phyloP scores from a whole-genome alignment of 2,797 vertebrate genomes.

The Valencia hispanica region DNA sequence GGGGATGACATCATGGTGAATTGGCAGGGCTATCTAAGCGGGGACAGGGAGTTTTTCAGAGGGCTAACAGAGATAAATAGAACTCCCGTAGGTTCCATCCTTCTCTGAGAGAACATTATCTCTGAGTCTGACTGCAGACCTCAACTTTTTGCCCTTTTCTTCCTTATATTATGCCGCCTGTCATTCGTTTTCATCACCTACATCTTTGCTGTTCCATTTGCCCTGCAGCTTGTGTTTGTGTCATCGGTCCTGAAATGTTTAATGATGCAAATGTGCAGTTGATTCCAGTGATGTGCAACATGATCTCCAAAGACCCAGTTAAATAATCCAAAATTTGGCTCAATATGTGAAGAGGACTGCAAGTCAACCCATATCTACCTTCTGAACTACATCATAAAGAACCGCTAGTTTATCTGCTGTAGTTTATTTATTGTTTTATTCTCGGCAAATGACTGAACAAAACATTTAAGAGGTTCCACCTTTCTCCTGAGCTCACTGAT shows the following conservation, averaged over 20 bases:
- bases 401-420: neutral
- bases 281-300: slow-evolving; percentile 33
- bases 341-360: neutral
- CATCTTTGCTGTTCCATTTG: slow-evolving; percentile 11
- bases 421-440: neutral
- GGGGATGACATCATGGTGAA: slow-evolving; percentile 82
- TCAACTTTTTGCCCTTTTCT: slow-evolving; percentile 42
- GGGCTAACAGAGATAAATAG: slow-evolving; percentile 80
- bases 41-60: slow-evolving; percentile 68
- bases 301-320: slow-evolving; percentile 27
- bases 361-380: neutral
- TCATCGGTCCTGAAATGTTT: slow-evolving; percentile 37
- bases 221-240: slow-evolving; percentile 25
- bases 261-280: slow-evolving; percentile 25
- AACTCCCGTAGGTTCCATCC: slow-evolving; percentile 67
- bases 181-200: slow-evolving; percentile 54
- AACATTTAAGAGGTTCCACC: slow-evolving; percentile 10
- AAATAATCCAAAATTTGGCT: slow-evolving; percentile 21
- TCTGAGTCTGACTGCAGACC: slow-evolving; percentile 44
- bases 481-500: slow-evolving; percentile 34
- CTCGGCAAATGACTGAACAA: neutral
- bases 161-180: slow-evolving; percentile 9
- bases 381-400: neutral
- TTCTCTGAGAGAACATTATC: slow-evolving; percentile 76
- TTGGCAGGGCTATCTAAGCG: slow-evolving; percentile 81